A percentile compares a stretch with the other conserved stretches of the same genome.
phyloP scores from a whole-genome alignment of 2,113 vertebrate genomes.

The Pica pica region DNA sequence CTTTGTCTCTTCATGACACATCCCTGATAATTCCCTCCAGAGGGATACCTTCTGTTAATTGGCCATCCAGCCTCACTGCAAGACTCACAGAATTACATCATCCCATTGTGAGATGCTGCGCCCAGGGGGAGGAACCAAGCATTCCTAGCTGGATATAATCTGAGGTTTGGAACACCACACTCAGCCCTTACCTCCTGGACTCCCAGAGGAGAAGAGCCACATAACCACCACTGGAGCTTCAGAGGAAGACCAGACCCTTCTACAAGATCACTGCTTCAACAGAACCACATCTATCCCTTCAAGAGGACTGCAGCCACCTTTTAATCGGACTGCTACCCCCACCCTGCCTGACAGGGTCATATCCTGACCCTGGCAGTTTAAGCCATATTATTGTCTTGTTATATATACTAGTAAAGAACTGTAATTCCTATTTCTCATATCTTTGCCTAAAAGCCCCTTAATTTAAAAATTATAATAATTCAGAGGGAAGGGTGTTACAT shows the following conservation, averaged over 20 bases:
- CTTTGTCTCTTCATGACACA: not conserved
- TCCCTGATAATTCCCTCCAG: not conserved
- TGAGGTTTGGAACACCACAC: not conserved
- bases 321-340: not conserved
- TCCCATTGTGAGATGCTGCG: not conserved
- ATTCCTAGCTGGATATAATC: not conserved
- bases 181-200: not conserved
- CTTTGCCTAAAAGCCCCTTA: not conserved
- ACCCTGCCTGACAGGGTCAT: accelerated
- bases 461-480: not conserved
- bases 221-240: not conserved
- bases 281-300: not conserved
- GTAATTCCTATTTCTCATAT: not conserved
- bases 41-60: not conserved
- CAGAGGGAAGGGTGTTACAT: not conserved
- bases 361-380: not conserved
- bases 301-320: not conserved
- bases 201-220: not conserved
- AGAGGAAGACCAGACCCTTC: not conserved
- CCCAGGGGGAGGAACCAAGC: not conserved
- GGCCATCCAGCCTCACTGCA: not conserved
- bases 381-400: not conserved
- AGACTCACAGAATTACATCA: not conserved
- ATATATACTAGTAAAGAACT: not conserved
- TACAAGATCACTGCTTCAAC: not conserved